phyloP scores from a whole-genome alignment of 1,140 invertebrate genomes.

The Drosophila oshimai region DNA sequence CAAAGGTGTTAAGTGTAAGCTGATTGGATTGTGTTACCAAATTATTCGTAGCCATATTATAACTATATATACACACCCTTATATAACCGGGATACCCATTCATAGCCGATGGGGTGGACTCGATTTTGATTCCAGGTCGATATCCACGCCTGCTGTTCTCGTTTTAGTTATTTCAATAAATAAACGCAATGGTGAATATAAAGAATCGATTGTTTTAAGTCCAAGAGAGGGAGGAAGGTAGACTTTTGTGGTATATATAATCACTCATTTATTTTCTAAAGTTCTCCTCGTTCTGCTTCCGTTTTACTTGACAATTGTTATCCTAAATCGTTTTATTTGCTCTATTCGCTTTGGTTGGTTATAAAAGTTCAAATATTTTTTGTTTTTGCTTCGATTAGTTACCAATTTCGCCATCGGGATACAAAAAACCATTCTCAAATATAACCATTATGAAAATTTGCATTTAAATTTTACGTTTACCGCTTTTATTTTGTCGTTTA shows the following conservation, averaged over 20 bases:
- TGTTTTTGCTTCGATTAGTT: conserved; percentile 9
- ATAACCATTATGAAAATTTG: conserved; percentile 18
- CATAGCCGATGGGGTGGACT: not conserved
- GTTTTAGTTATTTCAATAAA: conserved; percentile 25
- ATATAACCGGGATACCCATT: conserved; percentile 1
- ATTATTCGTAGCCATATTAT: conserved; percentile 18
- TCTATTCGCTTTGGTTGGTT: conserved; percentile 57
- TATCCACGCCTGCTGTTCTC: not conserved
- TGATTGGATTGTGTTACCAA: conserved; percentile 8
- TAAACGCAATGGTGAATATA: conserved; percentile 27
- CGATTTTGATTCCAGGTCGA: conserved; percentile 1
- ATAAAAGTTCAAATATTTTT: conserved; percentile 63
- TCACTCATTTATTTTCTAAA: conserved; percentile 74
- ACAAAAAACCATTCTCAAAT: conserved; percentile 28
- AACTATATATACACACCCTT: not conserved
- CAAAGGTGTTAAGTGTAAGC: conserved; percentile 9
- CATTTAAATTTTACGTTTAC: conserved; percentile 13
- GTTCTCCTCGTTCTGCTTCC: conserved; percentile 20
- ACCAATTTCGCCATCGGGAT: conserved; percentile 6
- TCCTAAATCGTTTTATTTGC: not conserved
- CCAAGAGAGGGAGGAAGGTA: not conserved
- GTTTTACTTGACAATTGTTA: conserved; percentile 17
- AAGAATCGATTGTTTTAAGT: not conserved
- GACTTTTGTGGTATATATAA: conserved; percentile 61
- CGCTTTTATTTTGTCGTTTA: conserved; percentile 37